A percentile compares a stretch with the other conserved stretches of the same genome.
phyloP scores from a whole-genome alignment of 2,797 vertebrate species.

The Mallotus villosus region DNA sequence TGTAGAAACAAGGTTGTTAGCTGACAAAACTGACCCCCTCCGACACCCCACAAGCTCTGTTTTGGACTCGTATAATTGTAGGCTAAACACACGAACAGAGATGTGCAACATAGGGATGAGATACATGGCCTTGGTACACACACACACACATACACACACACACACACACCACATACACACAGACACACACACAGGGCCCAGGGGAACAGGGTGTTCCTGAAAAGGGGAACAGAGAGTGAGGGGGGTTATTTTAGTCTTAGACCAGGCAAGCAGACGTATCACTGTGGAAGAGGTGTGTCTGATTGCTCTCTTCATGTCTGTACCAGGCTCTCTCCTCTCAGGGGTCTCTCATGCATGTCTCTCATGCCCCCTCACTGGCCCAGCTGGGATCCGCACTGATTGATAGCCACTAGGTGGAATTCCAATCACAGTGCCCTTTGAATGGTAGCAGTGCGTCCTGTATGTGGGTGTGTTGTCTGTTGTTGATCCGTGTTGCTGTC shows the following conservation, averaged over 20 bases:
- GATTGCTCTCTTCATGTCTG: slow-evolving; percentile 23
- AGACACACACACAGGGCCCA: slow-evolving; percentile 30
- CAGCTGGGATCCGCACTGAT: not conserved
- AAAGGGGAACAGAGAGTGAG: slow-evolving; percentile 79
- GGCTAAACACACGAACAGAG: slow-evolving; percentile 27
- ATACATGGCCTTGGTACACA: slow-evolving; percentile 11
- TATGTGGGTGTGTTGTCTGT: not conserved
- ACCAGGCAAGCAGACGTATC: slow-evolving; percentile 53
- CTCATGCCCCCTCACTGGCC: not conserved
- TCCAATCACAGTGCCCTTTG: no score
- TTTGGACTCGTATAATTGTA: not conserved
- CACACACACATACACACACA: not conserved
- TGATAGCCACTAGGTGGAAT: not conserved
- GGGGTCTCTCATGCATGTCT: no score
- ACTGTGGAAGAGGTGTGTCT: slow-evolving; percentile 43
- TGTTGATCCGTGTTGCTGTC: not conserved
- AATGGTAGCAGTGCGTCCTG: not conserved
- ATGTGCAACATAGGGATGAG: not conserved
- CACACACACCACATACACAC: slow-evolving; percentile 8
- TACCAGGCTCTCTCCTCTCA: not conserved
- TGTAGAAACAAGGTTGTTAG: no score
- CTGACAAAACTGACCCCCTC: no score
- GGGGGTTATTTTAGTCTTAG: slow-evolving; percentile 71
- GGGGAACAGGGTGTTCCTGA: slow-evolving; percentile 72
- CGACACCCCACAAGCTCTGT: no score